Conservation (phyloP, 2,888 invertebrate species). For the Phorcus lineatus region DNA sequence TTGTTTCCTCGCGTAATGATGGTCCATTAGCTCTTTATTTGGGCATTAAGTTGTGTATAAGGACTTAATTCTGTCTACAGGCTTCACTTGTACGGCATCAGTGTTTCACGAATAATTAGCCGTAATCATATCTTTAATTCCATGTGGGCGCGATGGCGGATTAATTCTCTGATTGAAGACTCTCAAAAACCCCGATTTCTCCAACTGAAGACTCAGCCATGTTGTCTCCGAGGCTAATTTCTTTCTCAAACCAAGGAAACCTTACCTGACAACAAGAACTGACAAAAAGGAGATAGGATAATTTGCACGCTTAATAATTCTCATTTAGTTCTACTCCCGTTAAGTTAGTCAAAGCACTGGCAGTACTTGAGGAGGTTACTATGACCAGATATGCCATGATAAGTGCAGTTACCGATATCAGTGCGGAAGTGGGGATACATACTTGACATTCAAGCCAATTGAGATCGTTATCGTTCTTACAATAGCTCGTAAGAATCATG, state of each 20-base stretch:
- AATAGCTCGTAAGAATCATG: no score
- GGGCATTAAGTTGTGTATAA: constrained; percentile 13
- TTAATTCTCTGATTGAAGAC: neutral
- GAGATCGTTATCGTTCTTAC: no score
- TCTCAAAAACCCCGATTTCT: constrained; percentile 5
- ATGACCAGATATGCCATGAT: no score
- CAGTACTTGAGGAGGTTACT: no score
- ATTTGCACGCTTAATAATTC: neutral
- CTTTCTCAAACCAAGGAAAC: constrained; percentile 5
- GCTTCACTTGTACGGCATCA: constrained; percentile 6
- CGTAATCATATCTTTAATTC: constrained; percentile 15
- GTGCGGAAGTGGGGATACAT: no score
- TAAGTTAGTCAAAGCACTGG: neutral
- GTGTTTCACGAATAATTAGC: constrained; percentile 13
- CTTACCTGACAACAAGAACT: neutral
- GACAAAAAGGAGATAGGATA: constrained; percentile 11
- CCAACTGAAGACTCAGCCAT: neutral
- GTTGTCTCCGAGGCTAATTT: constrained; percentile 13
- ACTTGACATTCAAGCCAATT: no score
- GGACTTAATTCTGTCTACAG: constrained; percentile 13
- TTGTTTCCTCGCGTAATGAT: constrained; percentile 8
- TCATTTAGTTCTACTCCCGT: neutral
- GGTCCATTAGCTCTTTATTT: constrained; percentile 15
- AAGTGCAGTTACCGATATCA: no score
- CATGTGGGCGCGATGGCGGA: constrained; percentile 10